Percentiles rank a stretch among this genome's conserved stretches.
phyloP scores from a whole-genome alignment of 1,140 invertebrate genomes.

The Dinothrombium tinctorium region DNA sequence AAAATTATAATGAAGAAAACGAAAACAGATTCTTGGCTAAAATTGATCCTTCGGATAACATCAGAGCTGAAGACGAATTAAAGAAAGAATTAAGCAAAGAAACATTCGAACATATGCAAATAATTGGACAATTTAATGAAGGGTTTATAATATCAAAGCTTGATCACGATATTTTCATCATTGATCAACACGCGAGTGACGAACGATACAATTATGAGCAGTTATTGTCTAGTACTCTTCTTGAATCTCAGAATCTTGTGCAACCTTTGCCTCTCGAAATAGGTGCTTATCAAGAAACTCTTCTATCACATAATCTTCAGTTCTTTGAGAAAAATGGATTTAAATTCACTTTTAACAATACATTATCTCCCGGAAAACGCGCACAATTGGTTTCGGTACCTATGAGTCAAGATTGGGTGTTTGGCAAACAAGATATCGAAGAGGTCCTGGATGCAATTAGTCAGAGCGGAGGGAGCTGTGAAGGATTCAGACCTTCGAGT shows the following conservation, averaged over 20 bases:
- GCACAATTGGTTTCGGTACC: slow-evolving; percentile 61
- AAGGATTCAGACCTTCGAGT: slow-evolving; percentile 17
- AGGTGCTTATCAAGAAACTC: slow-evolving; percentile 57
- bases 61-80: slow-evolving; percentile 56
- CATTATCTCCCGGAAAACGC: slow-evolving; percentile 41
- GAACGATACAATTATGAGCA: slow-evolving; percentile 96
- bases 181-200: slow-evolving; percentile 96
- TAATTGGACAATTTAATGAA: slow-evolving; percentile 87
- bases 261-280: slow-evolving; percentile 53
- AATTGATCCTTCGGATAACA: slow-evolving; percentile 19
- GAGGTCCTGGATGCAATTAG: slow-evolving; percentile 7
- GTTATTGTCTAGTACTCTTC: slow-evolving; percentile 47
- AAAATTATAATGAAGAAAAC: background rate
- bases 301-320: slow-evolving; percentile 57
- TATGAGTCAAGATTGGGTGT: slow-evolving; percentile 57
- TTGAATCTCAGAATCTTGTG: slow-evolving; percentile 56
- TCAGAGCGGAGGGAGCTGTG: background rate
- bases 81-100: slow-evolving; percentile 45
- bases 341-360: slow-evolving; percentile 48
- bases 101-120: slow-evolving; percentile 60
- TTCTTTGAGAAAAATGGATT: slow-evolving; percentile 81
- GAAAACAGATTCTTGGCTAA: background rate
- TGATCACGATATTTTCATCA: slow-evolving; percentile 73
- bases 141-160: slow-evolving; percentile 76
- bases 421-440: slow-evolving; percentile 42